Conservation (phyloP, 2,888 invertebrate species). For the Erebia epiphron region DNA sequence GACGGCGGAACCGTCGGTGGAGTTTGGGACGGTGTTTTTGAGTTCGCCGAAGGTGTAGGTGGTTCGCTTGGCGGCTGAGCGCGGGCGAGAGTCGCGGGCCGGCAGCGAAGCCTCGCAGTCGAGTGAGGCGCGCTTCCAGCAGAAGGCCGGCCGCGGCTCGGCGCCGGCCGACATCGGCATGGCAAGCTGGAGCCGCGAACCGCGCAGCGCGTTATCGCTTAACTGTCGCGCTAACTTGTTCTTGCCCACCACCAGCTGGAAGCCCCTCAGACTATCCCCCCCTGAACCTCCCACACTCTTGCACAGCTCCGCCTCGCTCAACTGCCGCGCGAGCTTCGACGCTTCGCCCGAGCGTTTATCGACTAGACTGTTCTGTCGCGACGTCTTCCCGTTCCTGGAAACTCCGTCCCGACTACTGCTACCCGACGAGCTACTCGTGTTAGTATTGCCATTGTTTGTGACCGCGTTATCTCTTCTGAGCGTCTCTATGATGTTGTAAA, state of each 20-base stretch:
- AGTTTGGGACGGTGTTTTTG: slow-evolving; percentile 71
- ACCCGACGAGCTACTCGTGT: slow-evolving; percentile 66
- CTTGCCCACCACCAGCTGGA: slow-evolving; percentile 71
- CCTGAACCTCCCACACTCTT: slow-evolving; percentile 39
- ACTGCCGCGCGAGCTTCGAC: slow-evolving; percentile 59
- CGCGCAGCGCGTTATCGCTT: slow-evolving; percentile 71
- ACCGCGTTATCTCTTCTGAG: slow-evolving; percentile 54
- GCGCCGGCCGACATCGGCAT: slow-evolving; percentile 80
- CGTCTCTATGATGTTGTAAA: slow-evolving; percentile 71
- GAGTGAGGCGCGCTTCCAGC: slow-evolving; percentile 65
- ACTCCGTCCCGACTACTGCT: slow-evolving; percentile 59
- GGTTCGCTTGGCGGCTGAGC: slow-evolving; percentile 49
- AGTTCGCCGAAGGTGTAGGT: slow-evolving; percentile 77
- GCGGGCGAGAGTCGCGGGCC: slow-evolving; percentile 33
- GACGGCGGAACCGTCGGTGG: slow-evolving; percentile 50
- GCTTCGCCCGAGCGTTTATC: slow-evolving; percentile 54
- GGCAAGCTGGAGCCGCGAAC: slow-evolving; percentile 64
- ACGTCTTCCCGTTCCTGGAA: slow-evolving; percentile 46
- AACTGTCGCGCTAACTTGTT: slow-evolving; percentile 70
- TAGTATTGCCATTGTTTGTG: slow-evolving; percentile 53
- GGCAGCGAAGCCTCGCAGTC: slow-evolving; percentile 60
- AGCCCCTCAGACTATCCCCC: slow-evolving; percentile 57
- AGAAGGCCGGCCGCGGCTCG: slow-evolving; percentile 66
- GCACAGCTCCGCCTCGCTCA: slow-evolving; percentile 66
- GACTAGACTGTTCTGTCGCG: slow-evolving; percentile 68